A percentile compares a stretch with the other conserved stretches of the same genome.
These are phyloP conservation scores for Capitulum mitella DNA, from an alignment of 2,888 invertebrate genomes.

Conservation along the genomic window DNA sequence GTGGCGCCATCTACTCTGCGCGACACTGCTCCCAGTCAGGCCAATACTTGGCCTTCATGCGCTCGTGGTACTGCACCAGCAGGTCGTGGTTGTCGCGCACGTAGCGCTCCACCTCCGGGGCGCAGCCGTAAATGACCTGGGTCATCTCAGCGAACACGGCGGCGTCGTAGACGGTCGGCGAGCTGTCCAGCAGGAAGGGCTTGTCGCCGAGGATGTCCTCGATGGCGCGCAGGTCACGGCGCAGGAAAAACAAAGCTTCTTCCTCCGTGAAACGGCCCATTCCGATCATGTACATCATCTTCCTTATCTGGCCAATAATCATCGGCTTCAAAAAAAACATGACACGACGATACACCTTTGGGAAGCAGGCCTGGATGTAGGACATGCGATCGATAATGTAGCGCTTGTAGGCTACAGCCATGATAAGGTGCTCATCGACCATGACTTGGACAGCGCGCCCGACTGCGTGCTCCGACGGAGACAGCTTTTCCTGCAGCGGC, in stretches of 20 bases:
- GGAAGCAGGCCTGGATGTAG: background rate
- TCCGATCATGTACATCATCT: background rate
- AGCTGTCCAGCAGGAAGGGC: constrained; percentile 41
- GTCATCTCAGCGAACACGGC: constrained; percentile 44
- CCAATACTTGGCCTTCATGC: constrained; percentile 42
- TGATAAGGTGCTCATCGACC: constrained; percentile 41
- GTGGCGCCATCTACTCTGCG: background rate
- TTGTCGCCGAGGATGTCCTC: constrained; percentile 23
- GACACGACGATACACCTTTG: background rate
- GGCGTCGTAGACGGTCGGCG: constrained; percentile 43
- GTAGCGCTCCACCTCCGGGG: constrained; percentile 38
- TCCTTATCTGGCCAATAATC: background rate
- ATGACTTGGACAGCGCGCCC: constrained; percentile 42
- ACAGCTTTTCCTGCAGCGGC: constrained; percentile 38
- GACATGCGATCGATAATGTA: background rate
- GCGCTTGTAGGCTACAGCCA: background rate
- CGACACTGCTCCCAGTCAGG: constrained; percentile 43
- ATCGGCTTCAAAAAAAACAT: background rate
- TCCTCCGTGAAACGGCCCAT: background rate
- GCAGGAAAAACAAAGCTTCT: background rate
- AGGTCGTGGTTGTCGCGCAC: constrained; percentile 40
- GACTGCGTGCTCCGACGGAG: constrained; percentile 39
- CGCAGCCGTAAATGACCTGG: constrained; percentile 41
- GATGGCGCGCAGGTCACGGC: background rate
- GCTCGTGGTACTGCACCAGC: constrained; percentile 40